A percentile compares a stretch with the other conserved stretches of the same genome.
Conservation (phyloP, 2,113 vertebrate genomes). For the Coptodon bakossiorum region DNA sequence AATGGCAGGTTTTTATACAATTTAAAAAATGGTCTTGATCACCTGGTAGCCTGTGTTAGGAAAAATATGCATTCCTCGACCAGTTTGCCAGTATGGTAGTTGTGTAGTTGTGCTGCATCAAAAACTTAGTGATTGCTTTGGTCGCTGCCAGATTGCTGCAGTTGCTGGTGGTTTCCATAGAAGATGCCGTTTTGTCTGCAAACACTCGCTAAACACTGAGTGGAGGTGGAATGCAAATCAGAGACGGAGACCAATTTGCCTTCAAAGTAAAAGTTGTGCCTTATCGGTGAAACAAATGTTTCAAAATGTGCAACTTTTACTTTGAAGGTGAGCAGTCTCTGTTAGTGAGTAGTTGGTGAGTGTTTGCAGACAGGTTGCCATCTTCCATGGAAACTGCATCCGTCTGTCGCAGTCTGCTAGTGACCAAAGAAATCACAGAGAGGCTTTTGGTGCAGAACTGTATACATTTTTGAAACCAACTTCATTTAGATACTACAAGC, state of each 20-base stretch:
- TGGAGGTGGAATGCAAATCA: background rate
- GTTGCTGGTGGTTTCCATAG: background rate
- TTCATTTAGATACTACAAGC: background rate
- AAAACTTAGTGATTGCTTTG: background rate
- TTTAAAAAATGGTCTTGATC: background rate
- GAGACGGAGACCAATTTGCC: background rate
- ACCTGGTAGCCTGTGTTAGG: background rate
- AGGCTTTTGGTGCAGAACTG: background rate
- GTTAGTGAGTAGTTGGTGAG: background rate
- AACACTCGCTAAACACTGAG: background rate
- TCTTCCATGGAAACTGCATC: background rate
- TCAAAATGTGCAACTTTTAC: background rate
- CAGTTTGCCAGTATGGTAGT: background rate
- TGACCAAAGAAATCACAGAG: background rate
- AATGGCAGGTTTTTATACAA: background rate
- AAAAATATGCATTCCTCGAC: background rate
- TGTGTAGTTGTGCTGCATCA: background rate
- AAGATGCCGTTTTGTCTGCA: background rate
- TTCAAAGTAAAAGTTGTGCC: background rate
- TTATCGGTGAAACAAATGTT: background rate
- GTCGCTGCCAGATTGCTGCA: background rate
- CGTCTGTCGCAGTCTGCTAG: background rate
- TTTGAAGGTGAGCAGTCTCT: background rate
- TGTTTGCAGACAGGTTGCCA: background rate
- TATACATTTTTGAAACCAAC: accelerated